Conservation (phyloP, 2,888 invertebrate species). For the Galerucella pusilla region DNA sequence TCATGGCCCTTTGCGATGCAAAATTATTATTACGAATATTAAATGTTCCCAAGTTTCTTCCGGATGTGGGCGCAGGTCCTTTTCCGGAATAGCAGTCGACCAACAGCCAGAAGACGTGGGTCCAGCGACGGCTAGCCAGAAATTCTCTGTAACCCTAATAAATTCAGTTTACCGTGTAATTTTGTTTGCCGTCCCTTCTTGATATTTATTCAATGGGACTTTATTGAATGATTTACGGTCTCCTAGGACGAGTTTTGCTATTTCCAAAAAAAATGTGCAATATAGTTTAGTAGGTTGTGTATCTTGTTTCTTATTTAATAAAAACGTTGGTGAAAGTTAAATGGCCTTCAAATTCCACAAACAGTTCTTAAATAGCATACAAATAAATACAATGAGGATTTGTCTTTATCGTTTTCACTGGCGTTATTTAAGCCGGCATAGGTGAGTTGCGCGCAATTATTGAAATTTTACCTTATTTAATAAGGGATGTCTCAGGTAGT, state of each 20-base stretch:
- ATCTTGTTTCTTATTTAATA: conserved; percentile 23
- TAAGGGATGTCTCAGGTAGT: no score
- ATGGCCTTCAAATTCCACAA: neutral
- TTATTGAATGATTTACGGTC: conserved; percentile 43
- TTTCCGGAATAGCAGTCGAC: conserved; percentile 20
- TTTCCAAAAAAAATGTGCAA: conserved; percentile 16
- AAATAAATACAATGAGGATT: no score
- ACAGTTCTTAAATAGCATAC: neutral
- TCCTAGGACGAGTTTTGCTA: conserved; percentile 17
- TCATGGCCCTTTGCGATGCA: conserved; percentile 48
- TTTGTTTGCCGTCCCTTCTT: conserved; percentile 46
- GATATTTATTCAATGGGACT: conserved; percentile 46
- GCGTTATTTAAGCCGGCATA: no score
- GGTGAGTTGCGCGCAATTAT: no score
- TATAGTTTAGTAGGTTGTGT: conserved; percentile 14
- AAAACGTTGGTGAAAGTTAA: neutral
- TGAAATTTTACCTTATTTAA: no score
- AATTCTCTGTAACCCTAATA: conserved; percentile 45
- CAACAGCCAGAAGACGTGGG: conserved; percentile 24
- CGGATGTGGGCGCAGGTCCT: conserved; percentile 24
- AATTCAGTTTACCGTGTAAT: conserved; percentile 50
- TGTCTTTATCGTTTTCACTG: no score
- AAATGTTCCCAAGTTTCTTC: conserved; percentile 44
- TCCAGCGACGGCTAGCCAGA: conserved; percentile 23
- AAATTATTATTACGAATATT: conserved; percentile 51